Evolutionary conservation across 92 coral and sea anemone genomes (phyloP).

Genomic region (Meandrina meandrites): DNA sequence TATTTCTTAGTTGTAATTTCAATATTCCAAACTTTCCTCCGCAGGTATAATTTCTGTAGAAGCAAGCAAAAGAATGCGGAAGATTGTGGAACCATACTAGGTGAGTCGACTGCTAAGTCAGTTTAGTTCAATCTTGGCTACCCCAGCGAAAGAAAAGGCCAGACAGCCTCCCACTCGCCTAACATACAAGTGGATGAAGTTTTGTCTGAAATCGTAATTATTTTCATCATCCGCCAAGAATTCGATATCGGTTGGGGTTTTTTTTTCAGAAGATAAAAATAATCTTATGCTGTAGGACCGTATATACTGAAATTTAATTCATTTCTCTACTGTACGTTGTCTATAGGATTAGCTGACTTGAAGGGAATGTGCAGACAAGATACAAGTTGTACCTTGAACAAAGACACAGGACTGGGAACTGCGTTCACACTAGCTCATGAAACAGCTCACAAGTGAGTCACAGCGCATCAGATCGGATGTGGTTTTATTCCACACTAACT

Average conservation of each 20-base stretch:
- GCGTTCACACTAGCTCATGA: slow-evolving; percentile 83
- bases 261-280: no score
- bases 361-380: slow-evolving; percentile 65
- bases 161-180: no score
- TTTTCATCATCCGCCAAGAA: no score
- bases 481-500: neutral
- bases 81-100: slow-evolving; percentile 23
- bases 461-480: neutral
- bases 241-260: no score
- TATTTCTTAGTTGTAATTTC: neutral
- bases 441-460: slow-evolving; percentile 71
- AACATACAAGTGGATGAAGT: no score
- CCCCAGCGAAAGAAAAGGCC: no score
- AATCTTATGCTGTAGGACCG: no score
- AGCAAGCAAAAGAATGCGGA: neutral
- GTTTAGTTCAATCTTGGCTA: no score
- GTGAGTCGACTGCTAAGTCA: neutral
- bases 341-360: slow-evolving; percentile 63
- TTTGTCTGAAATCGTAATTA: no score
- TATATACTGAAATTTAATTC: no score
- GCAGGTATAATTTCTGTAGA: slow-evolving; percentile 39
- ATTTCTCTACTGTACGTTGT: neutral
- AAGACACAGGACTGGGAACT: slow-evolving; percentile 71
- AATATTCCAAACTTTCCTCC: neutral
- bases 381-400: slow-evolving; percentile 61